Evolutionary conservation across 2,888 invertebrate species (phyloP).

Genomic region (Oscheius sp.): DNA sequence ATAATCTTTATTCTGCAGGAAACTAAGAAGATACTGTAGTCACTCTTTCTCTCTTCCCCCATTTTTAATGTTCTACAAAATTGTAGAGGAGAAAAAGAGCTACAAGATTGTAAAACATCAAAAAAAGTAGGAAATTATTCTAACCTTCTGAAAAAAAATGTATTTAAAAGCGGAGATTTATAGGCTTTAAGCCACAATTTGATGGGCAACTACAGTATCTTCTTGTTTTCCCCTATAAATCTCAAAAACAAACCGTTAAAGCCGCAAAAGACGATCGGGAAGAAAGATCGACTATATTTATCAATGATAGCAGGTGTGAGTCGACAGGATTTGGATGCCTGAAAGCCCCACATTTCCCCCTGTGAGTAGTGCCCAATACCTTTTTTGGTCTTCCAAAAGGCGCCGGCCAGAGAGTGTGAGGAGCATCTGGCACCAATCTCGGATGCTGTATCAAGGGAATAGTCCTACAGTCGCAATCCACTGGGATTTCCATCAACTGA

Average conservation of each 20-base stretch:
- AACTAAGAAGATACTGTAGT: no score
- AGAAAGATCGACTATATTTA: constrained; percentile 96
- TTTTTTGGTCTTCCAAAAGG: constrained; percentile 60
- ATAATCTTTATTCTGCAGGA: no score
- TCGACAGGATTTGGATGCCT: constrained; percentile 53
- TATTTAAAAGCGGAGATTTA: no score
- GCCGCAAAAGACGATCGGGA: constrained; percentile 76
- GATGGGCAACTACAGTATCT: no score
- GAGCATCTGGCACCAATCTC: constrained; percentile 52
- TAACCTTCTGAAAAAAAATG: no score
- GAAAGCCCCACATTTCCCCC: neutral
- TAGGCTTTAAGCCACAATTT: no score
- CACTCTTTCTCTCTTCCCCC: no score
- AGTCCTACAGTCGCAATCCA: constrained; percentile 61
- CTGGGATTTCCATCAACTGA: constrained; percentile 60
- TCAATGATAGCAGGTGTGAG: constrained; percentile 94
- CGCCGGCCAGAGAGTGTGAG: constrained; percentile 60
- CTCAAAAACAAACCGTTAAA: constrained; percentile 61
- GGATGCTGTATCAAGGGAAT: constrained; percentile 62
- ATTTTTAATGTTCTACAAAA: no score
- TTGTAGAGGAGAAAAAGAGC: no score
- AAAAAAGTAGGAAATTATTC: no score
- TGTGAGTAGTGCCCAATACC: constrained; percentile 21
- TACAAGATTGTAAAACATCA: no score
- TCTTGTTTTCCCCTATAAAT: no score